These are phyloP conservation scores for Enteromius argenteus DNA, from an alignment of 2,797 vertebrate species.

Conservation along the genomic window DNA sequence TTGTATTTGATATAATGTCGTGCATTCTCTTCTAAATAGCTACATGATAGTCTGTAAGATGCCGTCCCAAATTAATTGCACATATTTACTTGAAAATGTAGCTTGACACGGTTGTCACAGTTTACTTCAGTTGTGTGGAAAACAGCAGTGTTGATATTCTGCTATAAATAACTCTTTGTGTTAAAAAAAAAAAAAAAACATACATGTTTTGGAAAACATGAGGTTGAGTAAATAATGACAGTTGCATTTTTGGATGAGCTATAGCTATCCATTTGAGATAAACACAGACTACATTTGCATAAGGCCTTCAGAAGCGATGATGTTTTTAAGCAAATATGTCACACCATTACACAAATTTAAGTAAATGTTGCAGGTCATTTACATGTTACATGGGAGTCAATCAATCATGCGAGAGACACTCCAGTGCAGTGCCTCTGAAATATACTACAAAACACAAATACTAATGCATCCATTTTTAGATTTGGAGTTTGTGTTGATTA, in stretches of 20 bases:
- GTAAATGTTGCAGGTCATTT: conserved; percentile 40
- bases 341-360: conserved; percentile 39
- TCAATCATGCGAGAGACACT: conserved; percentile 12
- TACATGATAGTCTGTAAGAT: not conserved
- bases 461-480: conserved; percentile 5
- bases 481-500: conserved; percentile 25
- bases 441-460: conserved; percentile 11
- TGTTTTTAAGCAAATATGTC: conserved; percentile 39
- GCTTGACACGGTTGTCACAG: not conserved
- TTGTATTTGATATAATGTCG: not conserved
- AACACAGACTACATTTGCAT: conserved; percentile 28
- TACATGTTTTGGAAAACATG: not conserved
- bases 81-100: not conserved
- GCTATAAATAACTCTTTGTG: conserved; percentile 14
- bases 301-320: not conserved
- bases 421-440: not conserved
- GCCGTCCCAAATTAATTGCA: not conserved
- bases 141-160: not conserved
- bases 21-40: not conserved
- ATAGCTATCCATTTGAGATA: not conserved
- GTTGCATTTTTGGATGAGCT: not conserved
- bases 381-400: conserved; percentile 33
- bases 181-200: not conserved
- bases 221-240: not conserved
- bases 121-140: not conserved